Percentiles rank a stretch among this genome's conserved stretches.
These are phyloP conservation scores for Eilema sororculum DNA, from an alignment of 2,888 invertebrate genomes.

Conservation along the genomic window DNA sequence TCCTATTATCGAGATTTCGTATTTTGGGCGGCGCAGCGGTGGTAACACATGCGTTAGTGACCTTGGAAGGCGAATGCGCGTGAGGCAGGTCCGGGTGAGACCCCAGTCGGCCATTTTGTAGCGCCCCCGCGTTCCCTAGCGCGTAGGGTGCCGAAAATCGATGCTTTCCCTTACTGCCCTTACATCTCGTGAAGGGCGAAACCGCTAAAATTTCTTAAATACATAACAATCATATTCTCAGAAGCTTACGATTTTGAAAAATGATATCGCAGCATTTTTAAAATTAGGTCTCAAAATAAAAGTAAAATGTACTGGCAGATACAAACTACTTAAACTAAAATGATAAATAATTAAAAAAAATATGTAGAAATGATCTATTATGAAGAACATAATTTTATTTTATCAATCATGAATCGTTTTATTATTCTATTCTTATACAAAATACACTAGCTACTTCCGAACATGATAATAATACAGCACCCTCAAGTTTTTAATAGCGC, in stretches of 20 bases:
- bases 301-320: too few relatives aligned
- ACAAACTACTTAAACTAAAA: too few relatives aligned
- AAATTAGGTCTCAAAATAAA: neutral
- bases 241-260: conserved; percentile 20
- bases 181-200: conserved; percentile 73
- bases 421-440: too few relatives aligned
- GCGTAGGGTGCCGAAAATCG: conserved; percentile 84
- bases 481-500: too few relatives aligned
- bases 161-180: conserved; percentile 79
- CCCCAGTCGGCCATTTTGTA: conserved; percentile 75
- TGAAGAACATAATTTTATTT: too few relatives aligned
- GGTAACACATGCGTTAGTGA: conserved; percentile 76
- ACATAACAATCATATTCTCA: conserved; percentile 37
- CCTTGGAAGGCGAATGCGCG: conserved; percentile 77
- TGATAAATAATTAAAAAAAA: too few relatives aligned
- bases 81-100: conserved; percentile 81
- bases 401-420: too few relatives aligned
- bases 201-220: conserved; percentile 63
- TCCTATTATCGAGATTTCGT: conserved; percentile 76
- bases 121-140: conserved; percentile 71
- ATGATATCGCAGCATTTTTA: neutral
- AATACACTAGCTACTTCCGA: too few relatives aligned
- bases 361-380: too few relatives aligned
- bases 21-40: conserved; percentile 77
- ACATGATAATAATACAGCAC: too few relatives aligned